phyloP scores from a whole-genome alignment of 2,113 vertebrate species.

The Corythoichthys intestinalis region DNA sequence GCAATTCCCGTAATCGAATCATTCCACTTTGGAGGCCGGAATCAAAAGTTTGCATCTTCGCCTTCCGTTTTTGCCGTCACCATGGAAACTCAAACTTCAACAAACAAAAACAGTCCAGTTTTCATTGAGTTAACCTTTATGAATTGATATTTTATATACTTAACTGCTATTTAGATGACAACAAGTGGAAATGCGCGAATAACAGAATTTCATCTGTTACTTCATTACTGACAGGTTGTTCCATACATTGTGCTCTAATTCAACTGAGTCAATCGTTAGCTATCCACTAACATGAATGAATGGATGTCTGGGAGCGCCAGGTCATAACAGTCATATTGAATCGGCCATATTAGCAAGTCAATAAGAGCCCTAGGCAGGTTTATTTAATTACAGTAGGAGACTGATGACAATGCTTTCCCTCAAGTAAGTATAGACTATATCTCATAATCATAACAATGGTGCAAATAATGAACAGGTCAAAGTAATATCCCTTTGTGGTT shows the following conservation, averaged over 20 bases:
- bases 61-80: no score
- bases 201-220: conserved; percentile 12
- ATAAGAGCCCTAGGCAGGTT: conserved; percentile 80
- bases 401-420: conserved; percentile 83
- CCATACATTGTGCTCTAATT: conserved; percentile 42
- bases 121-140: no score
- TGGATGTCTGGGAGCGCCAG: conserved; percentile 58
- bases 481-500: conserved; percentile 74
- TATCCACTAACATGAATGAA: conserved; percentile 48
- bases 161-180: conserved; percentile 47
- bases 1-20: no score
- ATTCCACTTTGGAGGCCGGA: no score
- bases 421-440: conserved; percentile 78
- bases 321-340: conserved; percentile 75
- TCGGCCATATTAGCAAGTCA: conserved; percentile 82
- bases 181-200: conserved; percentile 12
- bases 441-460: conserved; percentile 89
- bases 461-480: conserved; percentile 85
- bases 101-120: no score
- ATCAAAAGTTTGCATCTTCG: no score
- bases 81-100: no score
- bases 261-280: conserved; percentile 51
- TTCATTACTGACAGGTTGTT: conserved; percentile 33
- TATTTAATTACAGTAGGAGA: conserved; percentile 77
- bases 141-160: conserved; percentile 34